phyloP scores from a whole-genome alignment of 2,113 vertebrate genomes.

The Gasterosteus aculeatus region DNA sequence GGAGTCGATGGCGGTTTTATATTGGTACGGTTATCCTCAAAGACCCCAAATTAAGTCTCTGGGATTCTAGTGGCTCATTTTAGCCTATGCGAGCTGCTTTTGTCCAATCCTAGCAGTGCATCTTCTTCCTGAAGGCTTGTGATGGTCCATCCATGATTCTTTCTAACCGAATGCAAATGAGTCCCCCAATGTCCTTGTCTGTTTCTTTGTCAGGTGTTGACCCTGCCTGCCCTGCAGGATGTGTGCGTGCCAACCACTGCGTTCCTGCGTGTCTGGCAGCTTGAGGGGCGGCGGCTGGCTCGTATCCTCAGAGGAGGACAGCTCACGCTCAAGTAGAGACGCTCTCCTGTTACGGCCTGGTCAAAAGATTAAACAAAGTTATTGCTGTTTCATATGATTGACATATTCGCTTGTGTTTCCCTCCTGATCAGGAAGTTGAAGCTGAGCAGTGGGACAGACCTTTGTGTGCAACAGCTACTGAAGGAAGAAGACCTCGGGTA shows the following conservation, averaged over 20 bases:
- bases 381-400: not conserved
- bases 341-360: not conserved
- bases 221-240: constrained; percentile 80
- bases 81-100: not conserved
- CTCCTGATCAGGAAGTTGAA: constrained; percentile 77
- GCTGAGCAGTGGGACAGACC: constrained; percentile 75
- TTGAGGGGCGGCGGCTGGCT: constrained; percentile 80
- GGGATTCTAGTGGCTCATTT: not conserved
- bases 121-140: not conserved
- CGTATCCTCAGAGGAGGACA: constrained; percentile 84
- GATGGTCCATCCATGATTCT: not conserved
- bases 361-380: not conserved
- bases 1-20: not conserved
- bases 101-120: not conserved
- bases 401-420: constrained; percentile 1
- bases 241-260: constrained; percentile 76
- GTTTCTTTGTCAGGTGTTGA: constrained; percentile 79
- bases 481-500: constrained; percentile 89
- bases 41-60: not conserved
- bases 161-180: not conserved
- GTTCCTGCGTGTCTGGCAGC: constrained; percentile 88
- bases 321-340: constrained; percentile 81
- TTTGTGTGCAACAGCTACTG: constrained; percentile 88
- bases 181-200: not conserved
- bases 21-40: not conserved